Evolutionary conservation across 2,888 invertebrate genomes (phyloP), one percentile per base, ranked within the genome.

Genomic region (Athripsodes cinereus): DNA sequence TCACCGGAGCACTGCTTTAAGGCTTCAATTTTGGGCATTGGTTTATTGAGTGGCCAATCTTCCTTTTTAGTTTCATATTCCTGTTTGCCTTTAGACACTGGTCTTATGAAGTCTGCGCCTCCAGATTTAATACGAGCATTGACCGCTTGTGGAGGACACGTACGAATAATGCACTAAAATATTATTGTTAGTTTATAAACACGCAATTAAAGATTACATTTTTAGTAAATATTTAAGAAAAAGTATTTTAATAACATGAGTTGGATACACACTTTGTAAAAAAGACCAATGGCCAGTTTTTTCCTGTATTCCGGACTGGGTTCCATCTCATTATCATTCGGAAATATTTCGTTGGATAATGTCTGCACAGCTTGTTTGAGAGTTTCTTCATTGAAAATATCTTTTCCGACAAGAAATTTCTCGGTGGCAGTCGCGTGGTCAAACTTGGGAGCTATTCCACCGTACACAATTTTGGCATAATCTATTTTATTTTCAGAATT

Each of bases 211-310:
- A n/a, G n/a, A n/a, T n/a, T n/a, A n/a, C n/a, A n/a, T n/a, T n/a
- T n/a, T n/a, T n/a, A n/a, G n/a, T n/a, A n/a, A n/a, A n/a, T n/a
- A n/a, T n/a, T n/a, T 26, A 26, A 26, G 10, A 26, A 26, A 26
- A 3, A 6, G 5, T 26, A 3, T 26, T 26, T 26, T 26, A 26
- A 10, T 6, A 26, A 26, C 26, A 26, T 26, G 26, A 10, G 10
- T 26, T 26, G 26, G 26, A 26, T 26, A 66, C 70, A n/a, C n/a
- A 87, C 89, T 81, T 92, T 93, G 70, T 92, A 94, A 68, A 93
- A 86, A 13, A 94, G 73, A 2, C 86, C 81, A 57, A 87, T 75
- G 0, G 92, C 88, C 6, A 94, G 73, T 13, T 77, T 76, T 66
- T 84, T 86, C 22, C 91, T 80, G 67, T 86, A 92, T 40, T 74